A percentile compares a stretch with the other conserved stretches of the same genome.
These are phyloP conservation scores for Drosophila seclusa DNA, from an alignment of 2,888 invertebrate species.

Conservation along the genomic window DNA sequence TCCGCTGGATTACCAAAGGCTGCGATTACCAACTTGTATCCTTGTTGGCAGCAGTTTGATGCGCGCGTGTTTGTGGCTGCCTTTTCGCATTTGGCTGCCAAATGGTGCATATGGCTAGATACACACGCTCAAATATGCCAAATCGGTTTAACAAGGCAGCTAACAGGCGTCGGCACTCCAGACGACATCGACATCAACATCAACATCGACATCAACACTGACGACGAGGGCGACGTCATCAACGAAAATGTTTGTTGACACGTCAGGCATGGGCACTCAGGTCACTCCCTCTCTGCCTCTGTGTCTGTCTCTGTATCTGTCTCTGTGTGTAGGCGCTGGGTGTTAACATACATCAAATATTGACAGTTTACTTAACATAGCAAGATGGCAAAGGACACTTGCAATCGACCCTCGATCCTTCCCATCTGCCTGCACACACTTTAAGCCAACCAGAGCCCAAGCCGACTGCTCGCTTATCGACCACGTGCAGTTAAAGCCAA, in stretches of 20 bases:
- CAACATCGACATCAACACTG: conserved; percentile 21
- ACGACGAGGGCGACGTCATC: conserved; percentile 44
- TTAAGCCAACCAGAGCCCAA: conserved; percentile 21
- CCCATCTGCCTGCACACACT: conserved; percentile 16
- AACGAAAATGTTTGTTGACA: conserved; percentile 72
- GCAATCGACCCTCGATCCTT: conserved; percentile 47
- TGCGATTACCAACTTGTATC: conserved; percentile 31
- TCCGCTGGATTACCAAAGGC: neutral
- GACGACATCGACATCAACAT: conserved; percentile 35
- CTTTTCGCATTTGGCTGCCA: conserved; percentile 80
- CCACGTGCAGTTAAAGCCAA: conserved; percentile 9
- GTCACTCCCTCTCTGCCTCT: neutral
- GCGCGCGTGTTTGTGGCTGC: conserved; percentile 75
- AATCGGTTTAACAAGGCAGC: conserved; percentile 77
- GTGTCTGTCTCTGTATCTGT: conserved; percentile 7
- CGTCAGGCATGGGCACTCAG: conserved; percentile 36
- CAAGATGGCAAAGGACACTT: conserved; percentile 39
- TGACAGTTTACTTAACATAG: conserved; percentile 79
- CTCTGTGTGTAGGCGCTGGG: conserved; percentile 52
- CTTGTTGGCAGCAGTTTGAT: conserved; percentile 45
- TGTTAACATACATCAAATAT: conserved; percentile 81
- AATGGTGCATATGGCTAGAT: conserved; percentile 75
- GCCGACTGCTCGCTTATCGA: conserved; percentile 7
- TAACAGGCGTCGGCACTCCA: conserved; percentile 56
- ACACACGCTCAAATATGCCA: conserved; percentile 72